Base-by-base conservation (phyloP, 2,888 invertebrate genomes). In the Congeria kusceri region DNA sequence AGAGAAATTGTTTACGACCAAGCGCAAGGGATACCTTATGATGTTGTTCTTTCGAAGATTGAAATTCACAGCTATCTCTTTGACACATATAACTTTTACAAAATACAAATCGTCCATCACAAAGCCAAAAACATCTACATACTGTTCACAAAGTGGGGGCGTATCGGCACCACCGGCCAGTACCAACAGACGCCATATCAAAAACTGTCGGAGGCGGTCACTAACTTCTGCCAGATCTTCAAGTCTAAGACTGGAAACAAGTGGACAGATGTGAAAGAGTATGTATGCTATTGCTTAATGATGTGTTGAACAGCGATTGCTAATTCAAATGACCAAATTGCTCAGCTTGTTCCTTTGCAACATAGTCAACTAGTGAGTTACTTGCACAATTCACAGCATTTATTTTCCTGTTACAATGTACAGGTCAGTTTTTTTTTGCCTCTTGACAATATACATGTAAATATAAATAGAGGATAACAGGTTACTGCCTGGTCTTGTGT, bases 71-170 rank as follows among this genome's bases (percentile, higher is more conserved):
- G 91, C 80, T 94, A 94, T 23, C 72, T 88, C 20, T 94, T 90
- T 77, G 95, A 95, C 66, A 91, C 94, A 82, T 95, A 94, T 91
- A 95, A 94, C 90, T 95, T 94, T 90, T 95, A 95, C 88, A 94
- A 94, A 82, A 93, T 95, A 93, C 94, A 94, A 92, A 90, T 94
- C 70, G 91, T 94, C 29, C 87, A 92, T 67, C 92, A 92, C 80
- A 90, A 88, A 61, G 90, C 87, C n/a, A 91, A 94, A 85, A 94
- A 94, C 75, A 83, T 95, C 64, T 94, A 92, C 84, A 87, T 95
- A 53, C 83, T 95, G 71, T 95, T 95, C 90, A 95, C 94, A 18
- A 92, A 94, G 39, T 95, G 95, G 95, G 95, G 95, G 7, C 88
- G 95, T 53, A 94, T 95, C 44, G 95, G 95, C 18, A 92, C 93